Evolutionary conservation across 2,888 invertebrate species (phyloP), one percentile per base, ranked within the genome.

Genomic region (Drosophila yooni): DNA sequence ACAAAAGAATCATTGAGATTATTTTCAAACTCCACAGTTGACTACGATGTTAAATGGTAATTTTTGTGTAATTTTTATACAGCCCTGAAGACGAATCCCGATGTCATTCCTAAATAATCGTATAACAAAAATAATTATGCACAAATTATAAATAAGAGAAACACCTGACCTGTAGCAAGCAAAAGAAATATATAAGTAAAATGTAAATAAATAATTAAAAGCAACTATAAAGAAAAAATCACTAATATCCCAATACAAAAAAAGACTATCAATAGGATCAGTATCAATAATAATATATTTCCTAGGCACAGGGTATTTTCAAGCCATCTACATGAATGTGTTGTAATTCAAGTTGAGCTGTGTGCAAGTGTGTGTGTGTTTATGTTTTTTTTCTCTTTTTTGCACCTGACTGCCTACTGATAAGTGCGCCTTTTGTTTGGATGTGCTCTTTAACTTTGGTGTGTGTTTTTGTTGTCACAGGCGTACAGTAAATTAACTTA

Each of bases 401-500:
- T 67, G 68, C 58, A 69, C 71, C 70, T 76, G 78, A 67, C 64
- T 71, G 67, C 58, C 74, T 52, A 52, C 71, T 75, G 71, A 78
- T 78, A 78, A 78, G 78, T 84, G 63, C 8, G 56, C 60, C 65
- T 69, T 51, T 71, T 58, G 64, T 69, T 62, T 57, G 69, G 64
- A 72, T 81, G 67, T 87, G 79, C 74, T 80, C 85, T 79, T 86
- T 86, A 74, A 73, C 78, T 77, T 80, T 62, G 60, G 34, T 73
- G 66, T 60, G 43, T 69, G 67, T 70, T 68, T 76, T 69, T 65
- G 51, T 70, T 74, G 64, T 72, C 74, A 57, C 74, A 76, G 60
- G 71, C 64, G 67, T 64, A 69, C 77, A 67, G 73, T 76, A 81
- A 79, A 82, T 88, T 86, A 87, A 76, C 69, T 82, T 86, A 82